A percentile compares a stretch with the other conserved stretches of the same genome.
Evolutionary conservation across 2,888 invertebrate species (phyloP).

Genomic region (Imbricaverruca yamaguchii): DNA sequence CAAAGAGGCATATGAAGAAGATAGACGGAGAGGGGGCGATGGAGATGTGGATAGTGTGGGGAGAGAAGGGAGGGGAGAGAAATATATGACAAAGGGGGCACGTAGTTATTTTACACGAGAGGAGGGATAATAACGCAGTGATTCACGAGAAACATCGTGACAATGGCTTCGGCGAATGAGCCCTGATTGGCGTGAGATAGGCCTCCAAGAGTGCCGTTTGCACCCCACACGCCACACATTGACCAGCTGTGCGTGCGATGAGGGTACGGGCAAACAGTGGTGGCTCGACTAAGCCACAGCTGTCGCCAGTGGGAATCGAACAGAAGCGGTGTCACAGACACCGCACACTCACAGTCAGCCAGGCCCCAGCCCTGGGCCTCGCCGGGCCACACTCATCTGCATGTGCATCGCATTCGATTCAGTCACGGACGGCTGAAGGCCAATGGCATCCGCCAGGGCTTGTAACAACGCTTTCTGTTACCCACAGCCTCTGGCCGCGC

Average conservation of each 20-base stretch:
- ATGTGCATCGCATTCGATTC: too few species aligned
- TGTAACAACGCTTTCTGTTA: too few species aligned
- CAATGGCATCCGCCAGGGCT: too few species aligned
- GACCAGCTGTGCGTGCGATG: too few species aligned
- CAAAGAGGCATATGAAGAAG: background rate
- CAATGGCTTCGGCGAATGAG: background rate
- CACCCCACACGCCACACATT: too few species aligned
- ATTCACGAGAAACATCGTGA: background rate
- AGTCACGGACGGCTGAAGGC: too few species aligned
- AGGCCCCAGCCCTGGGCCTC: too few species aligned
- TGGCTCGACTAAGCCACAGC: background rate
- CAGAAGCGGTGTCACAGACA: background rate
- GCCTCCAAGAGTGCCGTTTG: background rate
- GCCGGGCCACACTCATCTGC: too few species aligned
- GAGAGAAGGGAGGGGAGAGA: background rate
- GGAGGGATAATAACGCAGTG: background rate
- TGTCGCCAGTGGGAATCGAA: background rate
- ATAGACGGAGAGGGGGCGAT: background rate
- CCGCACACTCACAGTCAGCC: too few species aligned
- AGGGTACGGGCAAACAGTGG: background rate
- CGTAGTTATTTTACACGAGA: background rate
- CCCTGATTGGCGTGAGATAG: background rate
- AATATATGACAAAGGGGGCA: background rate
- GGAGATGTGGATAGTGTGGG: background rate
- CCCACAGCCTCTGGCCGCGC: too few species aligned